These are phyloP conservation scores for Dendrophyllia cribrosa DNA, from an alignment of 64 coral and sea anemone genomes.

Conservation along the genomic window DNA sequence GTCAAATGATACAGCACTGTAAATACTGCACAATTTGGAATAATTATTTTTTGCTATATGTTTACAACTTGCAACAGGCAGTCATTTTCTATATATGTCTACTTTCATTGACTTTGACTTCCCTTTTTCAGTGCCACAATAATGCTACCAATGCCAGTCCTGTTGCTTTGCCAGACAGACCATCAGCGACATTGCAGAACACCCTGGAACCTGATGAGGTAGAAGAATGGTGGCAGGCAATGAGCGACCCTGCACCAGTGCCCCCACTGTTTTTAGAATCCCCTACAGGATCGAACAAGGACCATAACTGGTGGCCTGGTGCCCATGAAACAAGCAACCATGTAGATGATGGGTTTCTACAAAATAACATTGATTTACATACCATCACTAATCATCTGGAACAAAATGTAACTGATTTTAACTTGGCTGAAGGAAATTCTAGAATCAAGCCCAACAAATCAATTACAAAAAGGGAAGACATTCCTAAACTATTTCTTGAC, in stretches of 20 bases:
- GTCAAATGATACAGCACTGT: no score
- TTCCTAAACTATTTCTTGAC: conserved; percentile 66
- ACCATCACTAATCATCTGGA: not conserved
- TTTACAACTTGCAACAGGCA: no score
- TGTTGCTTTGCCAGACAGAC: conserved; percentile 46
- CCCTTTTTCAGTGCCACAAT: conserved; percentile 37
- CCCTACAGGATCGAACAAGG: conserved; percentile 61
- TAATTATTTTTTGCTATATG: no score
- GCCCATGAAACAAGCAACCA: not conserved
- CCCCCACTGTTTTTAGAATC: conserved; percentile 77
- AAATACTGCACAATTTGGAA: no score
- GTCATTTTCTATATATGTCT: not conserved
- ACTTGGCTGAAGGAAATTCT: conserved; percentile 42
- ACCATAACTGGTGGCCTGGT: conserved; percentile 71
- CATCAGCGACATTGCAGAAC: conserved; percentile 20
- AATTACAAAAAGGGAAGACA: not conserved
- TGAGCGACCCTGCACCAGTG: conserved; percentile 61
- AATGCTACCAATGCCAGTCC: conserved; percentile 21
- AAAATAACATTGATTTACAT: not conserved
- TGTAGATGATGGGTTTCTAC: not conserved
- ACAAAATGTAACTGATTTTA: conserved; percentile 22
- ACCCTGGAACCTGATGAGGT: conserved; percentile 38
- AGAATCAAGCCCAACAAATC: conserved; percentile 41
- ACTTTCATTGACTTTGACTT: not conserved
- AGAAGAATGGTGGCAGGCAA: conserved; percentile 77